Percentiles rank a stretch among this genome's conserved stretches.
Evolutionary conservation across 1,140 invertebrate genomes (phyloP).

Genomic region (Sitobion miscanthi): DNA sequence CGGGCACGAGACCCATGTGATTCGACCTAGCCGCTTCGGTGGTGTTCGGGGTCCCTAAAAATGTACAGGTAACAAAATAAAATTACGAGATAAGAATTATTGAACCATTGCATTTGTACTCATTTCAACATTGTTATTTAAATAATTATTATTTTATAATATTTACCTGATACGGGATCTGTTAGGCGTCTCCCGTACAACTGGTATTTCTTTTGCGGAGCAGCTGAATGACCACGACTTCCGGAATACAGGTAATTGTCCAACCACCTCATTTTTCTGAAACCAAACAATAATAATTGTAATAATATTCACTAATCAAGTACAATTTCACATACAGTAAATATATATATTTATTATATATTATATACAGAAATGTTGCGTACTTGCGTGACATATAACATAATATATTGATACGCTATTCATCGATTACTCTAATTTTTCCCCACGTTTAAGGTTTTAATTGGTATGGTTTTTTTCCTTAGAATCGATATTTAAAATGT

Average conservation of each 20-base stretch:
- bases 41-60: not conserved
- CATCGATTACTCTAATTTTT: too few relatives aligned
- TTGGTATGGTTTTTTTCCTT: too few relatives aligned
- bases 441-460: too few relatives aligned
- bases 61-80: not conserved
- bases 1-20: conserved; percentile 62
- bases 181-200: conserved; percentile 87
- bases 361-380: too few relatives aligned
- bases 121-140: not conserved
- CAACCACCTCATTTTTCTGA: conserved; percentile 66
- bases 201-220: conserved; percentile 91
- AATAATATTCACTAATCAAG: not conserved
- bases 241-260: conserved; percentile 74
- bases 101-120: not conserved
- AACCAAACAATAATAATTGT: not conserved
- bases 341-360: too few relatives aligned
- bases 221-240: conserved; percentile 67
- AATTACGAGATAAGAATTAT: not conserved
- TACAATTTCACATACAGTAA: not conserved
- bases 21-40: conserved; percentile 24
- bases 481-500: too few relatives aligned
- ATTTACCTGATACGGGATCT: conserved; percentile 7
- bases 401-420: too few relatives aligned
- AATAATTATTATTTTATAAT: not conserved
- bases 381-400: too few relatives aligned